These are phyloP conservation scores for Athetis lepigone DNA, from an alignment of 2,888 invertebrate genomes.

Conservation along the genomic window DNA sequence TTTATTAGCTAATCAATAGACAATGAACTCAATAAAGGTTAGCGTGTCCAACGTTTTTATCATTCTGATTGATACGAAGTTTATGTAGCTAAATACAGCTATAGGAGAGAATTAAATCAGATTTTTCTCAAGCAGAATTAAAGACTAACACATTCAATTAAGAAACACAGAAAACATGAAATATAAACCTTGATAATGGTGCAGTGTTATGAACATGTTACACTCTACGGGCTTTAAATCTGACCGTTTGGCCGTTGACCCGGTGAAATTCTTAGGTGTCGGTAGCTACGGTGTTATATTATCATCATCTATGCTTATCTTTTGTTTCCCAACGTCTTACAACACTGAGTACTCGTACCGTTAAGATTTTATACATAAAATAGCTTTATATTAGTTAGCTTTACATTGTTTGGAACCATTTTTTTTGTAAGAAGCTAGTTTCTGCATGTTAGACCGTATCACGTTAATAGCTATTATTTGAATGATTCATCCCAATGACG, in stretches of 20 bases:
- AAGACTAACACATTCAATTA: not conserved
- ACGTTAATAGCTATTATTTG: not conserved
- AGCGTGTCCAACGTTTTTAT: constrained; percentile 22
- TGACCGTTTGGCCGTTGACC: constrained; percentile 73
- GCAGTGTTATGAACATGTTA: constrained; percentile 66
- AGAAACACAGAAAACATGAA: constrained; percentile 19
- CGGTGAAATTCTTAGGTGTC: constrained; percentile 65
- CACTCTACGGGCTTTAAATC: constrained; percentile 66
- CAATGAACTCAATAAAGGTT: constrained; percentile 16
- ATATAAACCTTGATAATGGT: constrained; percentile 55
- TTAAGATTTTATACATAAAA: too few species aligned
- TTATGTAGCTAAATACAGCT: not conserved
- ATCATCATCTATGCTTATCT: constrained; percentile 74
- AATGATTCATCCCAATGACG: not conserved
- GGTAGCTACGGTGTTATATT: constrained; percentile 63
- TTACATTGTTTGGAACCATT: constrained; percentile 19
- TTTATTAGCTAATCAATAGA: constrained; percentile 18
- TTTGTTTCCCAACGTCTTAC: constrained; percentile 69
- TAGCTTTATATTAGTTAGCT: too few species aligned
- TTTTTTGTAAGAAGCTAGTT: too few species aligned
- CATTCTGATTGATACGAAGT: constrained; percentile 12
- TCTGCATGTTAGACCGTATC: constrained; percentile 7
- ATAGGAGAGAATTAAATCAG: too few species aligned
- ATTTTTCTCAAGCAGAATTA: too few species aligned
- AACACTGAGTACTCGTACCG: constrained; percentile 42